Evolutionary conservation across 2,888 invertebrate species (phyloP), one percentile per base, ranked within the genome.

Genomic region (Drosophila paramelanica): DNA sequence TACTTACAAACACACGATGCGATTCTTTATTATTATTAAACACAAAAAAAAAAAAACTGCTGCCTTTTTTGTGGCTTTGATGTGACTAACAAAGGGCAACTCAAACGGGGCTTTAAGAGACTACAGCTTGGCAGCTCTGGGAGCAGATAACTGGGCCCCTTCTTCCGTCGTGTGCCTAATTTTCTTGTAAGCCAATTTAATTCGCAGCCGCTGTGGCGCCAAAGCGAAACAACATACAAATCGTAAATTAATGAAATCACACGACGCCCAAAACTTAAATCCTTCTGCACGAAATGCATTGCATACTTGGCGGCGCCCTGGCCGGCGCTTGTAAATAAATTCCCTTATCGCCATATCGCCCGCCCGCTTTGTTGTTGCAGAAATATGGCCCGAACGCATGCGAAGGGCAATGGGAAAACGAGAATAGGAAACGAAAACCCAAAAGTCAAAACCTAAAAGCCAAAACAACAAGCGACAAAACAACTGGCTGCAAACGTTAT

Each of bases 241-340:
- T 83, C 83, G 84, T 84, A 84, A 84, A 84, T 84, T 88, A 84
- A 88, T 84, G 87, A 67, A 84, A 84, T 80, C 81, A 67, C 82
- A 88, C 58, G 68, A 62, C 58, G 51, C 50, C 65, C 78, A 47
- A 62, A 85, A 79, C 72, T 82, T 72, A 82, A 88, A 88, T 83
- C 83, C 83, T 85, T 77, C 69, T 49, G 68, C 78, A 77, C 52
- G 56, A 64, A 80, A 77, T 67, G 77, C 68, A 66, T 61, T 57
- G 76, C 76, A 60, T 64, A 66, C 80, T 66, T 76, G 72, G 77
- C 77, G 67, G 61, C 75, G 67, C 53, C 53, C 56, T 70, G 70
- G 58, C 66, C 76, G 38, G 52, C 61, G 83, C 80, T 72, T 83
- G 82, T 85, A 83, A 88, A 83, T 85, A 83, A 88, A 83, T 83